Conservation (phyloP, 2,888 invertebrate species). For the Lydus trimaculatus region DNA sequence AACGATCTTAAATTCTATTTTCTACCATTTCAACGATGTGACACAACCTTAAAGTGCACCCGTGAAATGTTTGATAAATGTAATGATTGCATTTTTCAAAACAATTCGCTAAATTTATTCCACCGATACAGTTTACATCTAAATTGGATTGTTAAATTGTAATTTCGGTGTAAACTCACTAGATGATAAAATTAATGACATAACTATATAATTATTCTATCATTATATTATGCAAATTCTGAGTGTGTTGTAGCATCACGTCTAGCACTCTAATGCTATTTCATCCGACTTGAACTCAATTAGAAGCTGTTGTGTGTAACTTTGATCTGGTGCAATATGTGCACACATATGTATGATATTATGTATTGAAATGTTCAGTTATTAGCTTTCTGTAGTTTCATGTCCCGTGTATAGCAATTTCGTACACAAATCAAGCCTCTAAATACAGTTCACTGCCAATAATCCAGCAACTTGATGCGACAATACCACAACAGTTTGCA, state of each 20-base stretch:
- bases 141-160: no score
- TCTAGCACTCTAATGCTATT: constrained; percentile 14
- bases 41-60: neutral
- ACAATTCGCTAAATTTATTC: no score
- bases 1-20: neutral
- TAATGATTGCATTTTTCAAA: neutral
- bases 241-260: neutral
- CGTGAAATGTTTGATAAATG: neutral
- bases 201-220: neutral
- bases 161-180: no score
- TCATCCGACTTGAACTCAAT: constrained; percentile 35
- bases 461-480: no score
- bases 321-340: constrained; percentile 24
- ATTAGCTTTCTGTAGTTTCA: constrained; percentile 7
- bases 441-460: neutral
- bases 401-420: constrained; percentile 10
- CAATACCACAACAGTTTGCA: no score
- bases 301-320: constrained; percentile 37
- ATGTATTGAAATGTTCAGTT: constrained; percentile 13
- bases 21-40: neutral
- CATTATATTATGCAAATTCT: neutral
- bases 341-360: neutral
- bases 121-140: no score
- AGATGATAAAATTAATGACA: neutral
- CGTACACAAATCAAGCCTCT: constrained; percentile 1